phyloP scores from a whole-genome alignment of 2,888 invertebrate species.

The Erynnis tages region DNA sequence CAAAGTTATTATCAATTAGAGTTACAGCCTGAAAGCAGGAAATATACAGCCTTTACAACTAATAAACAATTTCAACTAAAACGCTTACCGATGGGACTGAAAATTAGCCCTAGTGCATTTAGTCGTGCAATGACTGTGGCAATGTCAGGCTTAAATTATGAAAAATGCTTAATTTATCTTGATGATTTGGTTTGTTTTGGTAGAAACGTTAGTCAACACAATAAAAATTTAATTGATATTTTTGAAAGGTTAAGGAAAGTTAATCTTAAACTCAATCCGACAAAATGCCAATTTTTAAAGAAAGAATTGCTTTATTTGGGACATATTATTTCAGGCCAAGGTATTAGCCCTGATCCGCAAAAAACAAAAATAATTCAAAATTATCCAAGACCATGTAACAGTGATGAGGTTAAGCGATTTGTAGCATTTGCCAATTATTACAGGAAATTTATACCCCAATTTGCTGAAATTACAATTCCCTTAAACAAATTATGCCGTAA shows the following conservation, averaged over 20 bases:
- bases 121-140: constrained; percentile 22
- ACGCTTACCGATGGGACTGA: constrained; percentile 24
- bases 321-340: background rate
- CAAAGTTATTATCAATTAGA: background rate
- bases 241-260: background rate
- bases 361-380: background rate
- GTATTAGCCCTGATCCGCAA: background rate
- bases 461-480: background rate
- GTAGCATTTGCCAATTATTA: background rate
- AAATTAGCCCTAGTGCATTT: constrained; percentile 24
- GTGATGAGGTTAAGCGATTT: background rate
- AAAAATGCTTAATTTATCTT: background rate
- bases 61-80: constrained; percentile 21
- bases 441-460: background rate
- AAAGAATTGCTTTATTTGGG: constrained; percentile 2
- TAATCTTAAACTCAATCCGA: background rate
- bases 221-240: background rate
- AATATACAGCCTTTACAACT: constrained; percentile 25
- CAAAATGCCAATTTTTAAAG: background rate
- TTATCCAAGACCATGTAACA: background rate
- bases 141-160: constrained; percentile 11
- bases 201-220: background rate
- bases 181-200: background rate
- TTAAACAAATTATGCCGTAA: background rate
- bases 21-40: background rate